Evolutionary conservation across 2,113 vertebrate species (phyloP), one percentile per base, ranked within the genome.

Genomic region (Vulpes vulpes): DNA sequence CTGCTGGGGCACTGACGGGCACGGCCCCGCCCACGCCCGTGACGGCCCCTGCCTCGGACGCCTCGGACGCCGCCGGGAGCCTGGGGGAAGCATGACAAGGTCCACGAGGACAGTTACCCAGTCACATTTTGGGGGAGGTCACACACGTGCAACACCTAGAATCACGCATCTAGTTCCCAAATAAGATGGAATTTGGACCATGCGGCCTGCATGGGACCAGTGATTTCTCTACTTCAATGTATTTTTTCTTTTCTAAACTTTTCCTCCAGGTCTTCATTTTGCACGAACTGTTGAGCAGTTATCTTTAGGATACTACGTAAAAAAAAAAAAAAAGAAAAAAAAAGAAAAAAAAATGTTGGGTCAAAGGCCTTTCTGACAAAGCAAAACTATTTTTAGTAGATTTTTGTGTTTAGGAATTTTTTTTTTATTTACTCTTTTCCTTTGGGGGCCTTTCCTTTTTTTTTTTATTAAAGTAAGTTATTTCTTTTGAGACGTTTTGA

Each of bases 1-100:
- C 97, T 99, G 97, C 92, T 99, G 98, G 99, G 99, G 92, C 99
- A 99, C 98, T 99, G 99, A 99, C 92, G 95, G 98, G 98, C 98
- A 95, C 80, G 94, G 95, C 88, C 91, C 89, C 92, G 97, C 97
- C 97, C 43, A 43, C 43, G 43, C 43, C 43, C 43, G 6, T 1
- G 43, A 43, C 43, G 6, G 98, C 95, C 94, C 96, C 35, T 2
- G 35, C 2, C 35, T 35, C 35, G 35, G 9, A 1, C 0, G 92
- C 97, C 94, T 96, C 98, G 94, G 97, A 95, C 51, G 98, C 99
- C 99, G 98, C 98, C 98, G 96, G 98, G 96, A 98, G 98, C 99
- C 98, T 98, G 97, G 98, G 98, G 97, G 98, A 97, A 99, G 99
- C 99, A 99, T 99, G 99, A 99, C 88, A 96, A 98, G 98, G 97